Percentiles rank a stretch among this genome's conserved stretches.
Conservation (phyloP, 2,113 vertebrate genomes). For the Nothoprocta perdicaria region DNA sequence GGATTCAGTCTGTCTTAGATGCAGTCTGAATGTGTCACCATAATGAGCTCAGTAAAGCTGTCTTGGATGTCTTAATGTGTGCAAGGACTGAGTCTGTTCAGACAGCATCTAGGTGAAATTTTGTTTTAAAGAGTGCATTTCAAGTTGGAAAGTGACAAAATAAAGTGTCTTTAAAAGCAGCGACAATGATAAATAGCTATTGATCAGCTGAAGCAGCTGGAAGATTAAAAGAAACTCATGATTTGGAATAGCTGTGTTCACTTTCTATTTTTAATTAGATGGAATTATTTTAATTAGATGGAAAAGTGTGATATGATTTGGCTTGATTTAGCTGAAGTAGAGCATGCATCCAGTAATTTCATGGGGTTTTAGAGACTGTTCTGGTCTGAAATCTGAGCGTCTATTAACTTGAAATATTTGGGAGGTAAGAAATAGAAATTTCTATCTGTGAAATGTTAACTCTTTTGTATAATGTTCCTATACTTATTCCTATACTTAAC, state of each 20-base stretch:
- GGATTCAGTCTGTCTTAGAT: background rate
- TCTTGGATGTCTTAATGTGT: background rate
- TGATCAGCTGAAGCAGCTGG: background rate
- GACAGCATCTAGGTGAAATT: background rate
- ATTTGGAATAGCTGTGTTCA: fast-evolving
- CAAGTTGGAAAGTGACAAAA: background rate
- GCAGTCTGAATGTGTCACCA: background rate
- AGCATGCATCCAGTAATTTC: background rate
- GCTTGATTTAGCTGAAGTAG: background rate
- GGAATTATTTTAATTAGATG: background rate
- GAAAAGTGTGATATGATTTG: fast-evolving
- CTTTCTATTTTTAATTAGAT: background rate
- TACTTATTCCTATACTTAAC: background rate
- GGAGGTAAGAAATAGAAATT: background rate
- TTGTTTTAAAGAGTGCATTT: background rate
- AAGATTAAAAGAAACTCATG: background rate
- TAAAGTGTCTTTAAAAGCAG: background rate
- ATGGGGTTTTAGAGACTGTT: background rate
- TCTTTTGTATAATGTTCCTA: background rate
- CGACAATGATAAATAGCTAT: background rate
- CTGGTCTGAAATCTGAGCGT: background rate
- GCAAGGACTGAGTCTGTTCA: fast-evolving
- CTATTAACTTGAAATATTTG: background rate
- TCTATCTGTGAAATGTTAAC: background rate
- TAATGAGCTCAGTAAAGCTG: background rate